Evolutionary conservation across 2,888 invertebrate species (phyloP).

Genomic region (Parelbella ahira): DNA sequence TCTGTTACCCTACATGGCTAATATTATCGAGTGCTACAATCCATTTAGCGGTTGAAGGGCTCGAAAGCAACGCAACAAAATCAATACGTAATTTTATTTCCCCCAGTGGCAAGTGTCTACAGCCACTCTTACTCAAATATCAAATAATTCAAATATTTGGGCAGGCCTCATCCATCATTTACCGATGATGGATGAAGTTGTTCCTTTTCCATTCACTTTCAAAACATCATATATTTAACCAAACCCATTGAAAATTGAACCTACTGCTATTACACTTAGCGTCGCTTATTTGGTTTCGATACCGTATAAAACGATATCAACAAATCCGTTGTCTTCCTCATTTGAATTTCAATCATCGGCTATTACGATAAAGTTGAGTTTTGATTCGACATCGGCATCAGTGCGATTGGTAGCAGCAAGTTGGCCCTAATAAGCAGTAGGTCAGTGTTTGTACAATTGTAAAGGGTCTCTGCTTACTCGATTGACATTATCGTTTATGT

Average conservation of each 20-base stretch:
- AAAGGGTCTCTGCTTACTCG: slow-evolving; percentile 60
- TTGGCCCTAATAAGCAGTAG: slow-evolving; percentile 57
- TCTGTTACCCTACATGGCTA: slow-evolving; percentile 11
- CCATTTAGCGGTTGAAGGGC: slow-evolving; percentile 24
- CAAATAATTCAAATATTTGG: slow-evolving; percentile 77
- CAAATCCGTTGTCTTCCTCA: slow-evolving; percentile 7
- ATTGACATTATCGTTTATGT: slow-evolving; percentile 72
- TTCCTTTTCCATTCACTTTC: slow-evolving; percentile 34
- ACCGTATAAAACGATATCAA: slow-evolving; percentile 16
- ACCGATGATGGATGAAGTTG: slow-evolving; percentile 70
- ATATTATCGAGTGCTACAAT: slow-evolving; percentile 14
- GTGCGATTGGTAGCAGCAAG: slow-evolving; percentile 35
- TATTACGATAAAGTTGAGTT: slow-evolving; percentile 17
- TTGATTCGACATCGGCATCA: slow-evolving; percentile 24
- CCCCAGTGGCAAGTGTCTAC: slow-evolving; percentile 41
- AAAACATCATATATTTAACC: slow-evolving; percentile 37
- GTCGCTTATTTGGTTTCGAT: no score
- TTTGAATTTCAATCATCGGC: slow-evolving; percentile 13
- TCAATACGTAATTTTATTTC: slow-evolving; percentile 35
- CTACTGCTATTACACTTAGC: no score
- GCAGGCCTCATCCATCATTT: slow-evolving; percentile 74
- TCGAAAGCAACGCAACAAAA: slow-evolving; percentile 28
- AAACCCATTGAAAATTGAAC: no score
- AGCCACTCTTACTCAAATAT: slow-evolving; percentile 46
- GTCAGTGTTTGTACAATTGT: slow-evolving; percentile 66